Evolutionary conservation across 2,113 vertebrate genomes (phyloP).

Genomic region (Sminthopsis crassicaudata): DNA sequence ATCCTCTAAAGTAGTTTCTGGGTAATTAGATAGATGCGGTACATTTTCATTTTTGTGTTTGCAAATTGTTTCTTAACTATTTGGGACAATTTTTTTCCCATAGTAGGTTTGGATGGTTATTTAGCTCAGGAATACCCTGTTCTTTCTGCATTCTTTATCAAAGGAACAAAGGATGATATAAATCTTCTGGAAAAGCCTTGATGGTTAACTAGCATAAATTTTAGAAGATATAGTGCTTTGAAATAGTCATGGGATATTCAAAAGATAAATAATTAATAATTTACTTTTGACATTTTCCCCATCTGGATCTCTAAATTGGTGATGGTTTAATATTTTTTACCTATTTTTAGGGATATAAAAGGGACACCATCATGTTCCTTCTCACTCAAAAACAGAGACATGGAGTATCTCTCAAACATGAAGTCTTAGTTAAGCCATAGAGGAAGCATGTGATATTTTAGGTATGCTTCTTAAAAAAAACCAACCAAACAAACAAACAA

Average conservation of each 20-base stretch:
- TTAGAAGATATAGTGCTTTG: neutral
- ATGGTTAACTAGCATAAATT: neutral
- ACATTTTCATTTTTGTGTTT: neutral
- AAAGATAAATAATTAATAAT: neutral
- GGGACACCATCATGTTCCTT: neutral
- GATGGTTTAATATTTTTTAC: neutral
- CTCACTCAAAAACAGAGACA: neutral
- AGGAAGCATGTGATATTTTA: neutral
- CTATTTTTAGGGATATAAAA: neutral
- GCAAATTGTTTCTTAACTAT: neutral
- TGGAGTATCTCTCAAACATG: neutral
- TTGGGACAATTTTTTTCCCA: neutral
- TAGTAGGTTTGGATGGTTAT: neutral
- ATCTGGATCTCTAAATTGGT: neutral
- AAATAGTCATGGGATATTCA: neutral
- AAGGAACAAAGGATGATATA: neutral
- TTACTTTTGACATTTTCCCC: neutral
- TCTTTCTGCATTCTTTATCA: neutral
- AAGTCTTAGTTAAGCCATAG: neutral
- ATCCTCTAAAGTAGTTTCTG: neutral
- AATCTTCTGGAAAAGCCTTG: neutral
- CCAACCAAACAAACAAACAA: too few species aligned
- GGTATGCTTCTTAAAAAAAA: neutral
- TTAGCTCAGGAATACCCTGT: neutral
- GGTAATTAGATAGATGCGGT: neutral